Conservation (phyloP, 1,140 invertebrate genomes). For the Globodera ellingtonae region DNA sequence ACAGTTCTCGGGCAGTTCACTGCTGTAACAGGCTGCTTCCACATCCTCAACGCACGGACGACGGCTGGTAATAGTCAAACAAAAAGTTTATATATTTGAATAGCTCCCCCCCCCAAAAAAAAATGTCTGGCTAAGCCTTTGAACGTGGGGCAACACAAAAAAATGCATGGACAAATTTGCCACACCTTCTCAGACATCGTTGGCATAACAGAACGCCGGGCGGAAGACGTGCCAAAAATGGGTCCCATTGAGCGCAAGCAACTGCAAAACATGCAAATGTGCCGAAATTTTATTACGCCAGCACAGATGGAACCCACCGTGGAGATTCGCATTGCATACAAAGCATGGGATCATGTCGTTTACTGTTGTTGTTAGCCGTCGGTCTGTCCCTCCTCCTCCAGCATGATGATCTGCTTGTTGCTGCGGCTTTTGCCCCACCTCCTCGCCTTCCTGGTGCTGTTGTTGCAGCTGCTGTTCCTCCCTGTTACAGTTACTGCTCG, state of each 20-base stretch:
- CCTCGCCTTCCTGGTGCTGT: not conserved
- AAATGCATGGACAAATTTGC: not conserved
- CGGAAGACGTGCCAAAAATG: conserved; percentile 39
- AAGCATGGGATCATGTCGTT: conserved; percentile 39
- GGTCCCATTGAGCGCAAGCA: conserved; percentile 48
- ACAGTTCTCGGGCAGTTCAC: conserved; percentile 18
- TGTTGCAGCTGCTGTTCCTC: not conserved
- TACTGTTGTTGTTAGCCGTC: too few relatives aligned
- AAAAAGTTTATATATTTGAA: not conserved
- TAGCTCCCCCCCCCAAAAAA: not conserved
- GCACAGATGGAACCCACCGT: conserved; percentile 9
- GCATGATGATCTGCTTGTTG: not conserved
- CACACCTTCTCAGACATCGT: conserved; percentile 41
- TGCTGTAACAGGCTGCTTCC: conserved; percentile 22
- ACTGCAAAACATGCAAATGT: conserved; percentile 34
- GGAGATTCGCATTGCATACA: conserved; percentile 35
- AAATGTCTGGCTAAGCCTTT: too few relatives aligned
- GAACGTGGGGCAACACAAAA: too few relatives aligned
- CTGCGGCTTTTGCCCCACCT: not conserved
- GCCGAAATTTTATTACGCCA: not conserved
- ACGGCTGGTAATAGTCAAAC: not conserved
- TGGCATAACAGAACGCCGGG: conserved; percentile 40
- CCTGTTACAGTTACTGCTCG: not conserved
- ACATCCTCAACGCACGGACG: conserved; percentile 46
- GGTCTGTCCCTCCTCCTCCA: too few relatives aligned